Percentiles rank a stretch among this genome's conserved stretches.
These are phyloP conservation scores for Poeciliopsis prolifica DNA, from an alignment of 2,113 vertebrate genomes.

Conservation along the genomic window DNA sequence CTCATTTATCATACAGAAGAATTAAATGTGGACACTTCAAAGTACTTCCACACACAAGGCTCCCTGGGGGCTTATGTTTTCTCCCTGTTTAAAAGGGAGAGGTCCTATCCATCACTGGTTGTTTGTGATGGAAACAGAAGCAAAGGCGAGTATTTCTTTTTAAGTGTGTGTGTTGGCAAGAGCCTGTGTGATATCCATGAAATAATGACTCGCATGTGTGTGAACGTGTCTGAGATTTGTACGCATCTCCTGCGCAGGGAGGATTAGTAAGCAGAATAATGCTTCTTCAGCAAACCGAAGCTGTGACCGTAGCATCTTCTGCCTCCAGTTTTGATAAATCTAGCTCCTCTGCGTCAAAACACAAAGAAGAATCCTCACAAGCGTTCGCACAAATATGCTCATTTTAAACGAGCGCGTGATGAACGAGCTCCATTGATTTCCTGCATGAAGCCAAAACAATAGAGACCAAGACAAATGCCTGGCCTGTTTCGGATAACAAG, in stretches of 20 bases:
- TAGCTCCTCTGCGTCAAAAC: constrained; percentile 23
- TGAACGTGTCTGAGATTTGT: constrained; percentile 44
- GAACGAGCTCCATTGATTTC: constrained; percentile 68
- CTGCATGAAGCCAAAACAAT: constrained; percentile 63
- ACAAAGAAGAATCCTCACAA: constrained; percentile 48
- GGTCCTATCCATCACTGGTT: constrained; percentile 72
- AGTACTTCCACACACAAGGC: constrained; percentile 74
- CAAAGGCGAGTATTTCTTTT: constrained; percentile 47
- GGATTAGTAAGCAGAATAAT: constrained; percentile 52
- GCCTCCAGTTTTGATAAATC: constrained; percentile 66
- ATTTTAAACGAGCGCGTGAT: constrained; percentile 66
- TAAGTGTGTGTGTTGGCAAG: constrained; percentile 8
- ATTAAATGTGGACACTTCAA: constrained; percentile 80
- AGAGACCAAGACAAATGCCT: constrained; percentile 64
- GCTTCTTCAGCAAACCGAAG: constrained; percentile 59
- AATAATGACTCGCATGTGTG: constrained; percentile 33
- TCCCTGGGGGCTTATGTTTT: constrained; percentile 70
- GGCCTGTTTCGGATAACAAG: constrained; percentile 48
- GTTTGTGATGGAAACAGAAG: constrained; percentile 72
- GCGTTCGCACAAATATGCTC: constrained; percentile 66
- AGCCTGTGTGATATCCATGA: constrained; percentile 19
- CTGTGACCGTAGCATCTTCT: constrained; percentile 36
- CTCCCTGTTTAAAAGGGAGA: constrained; percentile 74
- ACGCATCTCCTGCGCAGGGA: constrained; percentile 44
- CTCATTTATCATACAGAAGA: constrained; percentile 78